phyloP scores from a whole-genome alignment of 1,140 invertebrate species.

The Pseudobourletiella spinata region DNA sequence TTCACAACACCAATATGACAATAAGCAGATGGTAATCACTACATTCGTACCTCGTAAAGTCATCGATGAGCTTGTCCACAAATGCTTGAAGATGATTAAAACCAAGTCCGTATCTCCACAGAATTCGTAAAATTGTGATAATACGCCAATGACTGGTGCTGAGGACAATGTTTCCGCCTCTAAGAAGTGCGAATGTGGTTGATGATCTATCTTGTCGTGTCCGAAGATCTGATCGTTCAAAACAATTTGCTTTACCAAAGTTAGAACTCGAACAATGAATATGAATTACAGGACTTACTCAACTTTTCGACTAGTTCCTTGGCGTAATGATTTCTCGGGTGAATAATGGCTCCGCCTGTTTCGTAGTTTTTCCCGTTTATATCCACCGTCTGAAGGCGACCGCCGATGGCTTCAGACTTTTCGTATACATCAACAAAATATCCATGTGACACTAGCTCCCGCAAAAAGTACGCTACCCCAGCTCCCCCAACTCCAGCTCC shows the following conservation, averaged over 20 bases:
- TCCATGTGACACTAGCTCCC: conserved; percentile 46
- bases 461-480: conserved; percentile 50
- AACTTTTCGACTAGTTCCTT: conserved; percentile 47
- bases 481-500: conserved; percentile 57
- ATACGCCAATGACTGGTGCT: conserved; percentile 14
- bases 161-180: conserved; percentile 9
- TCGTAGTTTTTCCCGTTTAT: conserved; percentile 49
- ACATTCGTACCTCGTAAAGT: conserved; percentile 43
- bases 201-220: too few species aligned
- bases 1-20: too few species aligned
- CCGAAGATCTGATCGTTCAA: conserved; percentile 1
- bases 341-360: conserved; percentile 52
- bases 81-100: conserved; percentile 44
- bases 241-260: too few species aligned
- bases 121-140: conserved; percentile 44
- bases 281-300: conserved; percentile 45
- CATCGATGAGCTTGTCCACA: conserved; percentile 39
- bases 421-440: conserved; percentile 49
- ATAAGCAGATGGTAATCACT: too few species aligned
- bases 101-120: conserved; percentile 51
- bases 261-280: too few species aligned
- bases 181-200: conserved; percentile 8
- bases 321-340: conserved; percentile 53
- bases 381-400: conserved; percentile 47
- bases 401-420: conserved; percentile 46